These are phyloP conservation scores for Rhincodon typus DNA, from an alignment of 2,797 vertebrate species.

Conservation along the genomic window DNA sequence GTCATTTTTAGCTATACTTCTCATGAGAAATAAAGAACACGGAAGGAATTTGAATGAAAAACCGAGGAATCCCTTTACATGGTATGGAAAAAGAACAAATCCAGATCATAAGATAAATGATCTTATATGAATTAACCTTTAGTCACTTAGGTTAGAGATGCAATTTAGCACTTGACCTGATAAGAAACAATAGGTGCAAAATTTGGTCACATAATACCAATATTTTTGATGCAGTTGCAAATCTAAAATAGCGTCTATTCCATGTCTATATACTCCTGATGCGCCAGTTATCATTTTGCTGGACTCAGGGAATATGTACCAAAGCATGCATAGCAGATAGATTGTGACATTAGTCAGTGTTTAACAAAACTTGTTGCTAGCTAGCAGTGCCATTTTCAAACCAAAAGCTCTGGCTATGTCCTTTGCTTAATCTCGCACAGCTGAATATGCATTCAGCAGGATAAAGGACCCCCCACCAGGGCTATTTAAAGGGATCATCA, in stretches of 20 bases:
- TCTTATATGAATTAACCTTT: background rate
- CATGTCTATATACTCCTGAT: background rate
- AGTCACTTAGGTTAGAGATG: background rate
- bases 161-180: background rate
- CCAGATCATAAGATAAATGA: background rate
- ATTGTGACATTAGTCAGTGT: background rate
- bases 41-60: background rate
- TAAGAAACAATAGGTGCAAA: background rate
- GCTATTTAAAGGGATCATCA: background rate
- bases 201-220: background rate
- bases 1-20: background rate
- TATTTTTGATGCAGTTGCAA: background rate
- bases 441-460: background rate
- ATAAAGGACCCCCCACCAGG: background rate
- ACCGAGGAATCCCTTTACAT: background rate
- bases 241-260: background rate
- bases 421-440: background rate
- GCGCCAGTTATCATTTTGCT: background rate
- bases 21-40: background rate
- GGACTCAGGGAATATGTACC: background rate
- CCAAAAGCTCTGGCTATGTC: background rate
- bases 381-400: no score
- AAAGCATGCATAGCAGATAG: background rate
- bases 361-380: background rate
- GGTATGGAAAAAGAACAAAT: background rate